Base-by-base conservation (phyloP, 2,888 invertebrate genomes). In the Rhagium mordax region DNA sequence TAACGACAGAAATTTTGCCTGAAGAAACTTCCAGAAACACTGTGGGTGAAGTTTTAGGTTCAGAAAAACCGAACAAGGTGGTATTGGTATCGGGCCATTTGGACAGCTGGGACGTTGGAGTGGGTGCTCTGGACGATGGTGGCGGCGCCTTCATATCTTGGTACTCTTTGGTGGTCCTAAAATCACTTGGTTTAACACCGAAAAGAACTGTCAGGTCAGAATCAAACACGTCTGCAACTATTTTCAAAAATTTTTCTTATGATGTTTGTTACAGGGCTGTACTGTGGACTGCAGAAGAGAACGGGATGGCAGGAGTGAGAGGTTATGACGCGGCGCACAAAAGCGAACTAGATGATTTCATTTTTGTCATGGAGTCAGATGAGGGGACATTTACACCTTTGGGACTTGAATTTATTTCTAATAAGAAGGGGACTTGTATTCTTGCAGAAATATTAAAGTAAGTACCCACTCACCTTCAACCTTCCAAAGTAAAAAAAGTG, bases 61-160 rank as follows among this genome's bases (percentile, higher is more conserved):
- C 66, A 0, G 71, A 70, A 4, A 71, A 84, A n/a, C 89, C 90
- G 0, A 86, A 90, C 27, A 89, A 91, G 75, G 88, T 93, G 0
- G 95, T 96, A 0, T 89, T 96, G 18, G 91, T 95, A 18, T 94
- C 95, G 2, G 96, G 96, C 13, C 96, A 96, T 85, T 89, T 96
- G 21, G 96, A 96, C 83, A 94, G 94, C 83, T 96, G 96, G 96
- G 95, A 96, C 86, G 94, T 96, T 13, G 96, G 96, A 0, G 91
- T 94, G 81, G 96, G 96, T 18, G 95, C 95, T 4, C 94, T 96
- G 95, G 96, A 96, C 84, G 95, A 96, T 81, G 95, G 94, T 21
- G 94, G 94, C 70, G 96, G 96, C 60, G 90, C 93, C 21, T 93
- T 95, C 80, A 92, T 95, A 41, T 93, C 95, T 20, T 95, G 94